Conservation (phyloP, 2,888 invertebrate species). For the Lottia scabra region DNA sequence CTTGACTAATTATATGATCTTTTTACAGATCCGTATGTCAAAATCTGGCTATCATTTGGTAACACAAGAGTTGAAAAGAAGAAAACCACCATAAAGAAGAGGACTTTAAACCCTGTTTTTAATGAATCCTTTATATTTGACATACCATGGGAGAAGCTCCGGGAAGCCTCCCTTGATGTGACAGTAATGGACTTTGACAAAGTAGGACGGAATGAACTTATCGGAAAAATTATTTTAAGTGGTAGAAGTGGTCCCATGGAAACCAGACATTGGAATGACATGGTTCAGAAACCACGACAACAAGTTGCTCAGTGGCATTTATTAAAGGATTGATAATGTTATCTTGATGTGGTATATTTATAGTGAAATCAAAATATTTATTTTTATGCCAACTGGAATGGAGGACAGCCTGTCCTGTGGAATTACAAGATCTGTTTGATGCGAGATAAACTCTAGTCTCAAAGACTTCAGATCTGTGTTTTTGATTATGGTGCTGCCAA, state of each 20-base stretch:
- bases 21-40: slow-evolving; percentile 94
- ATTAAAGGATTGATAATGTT: slow-evolving; percentile 75
- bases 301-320: slow-evolving; percentile 98
- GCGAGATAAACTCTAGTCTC: too few relatives aligned
- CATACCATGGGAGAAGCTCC: slow-evolving; percentile 96
- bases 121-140: slow-evolving; percentile 96
- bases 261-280: slow-evolving; percentile 98
- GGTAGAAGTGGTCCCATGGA: slow-evolving; percentile 90
- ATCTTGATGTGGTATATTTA: too few relatives aligned
- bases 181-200: slow-evolving; percentile 98
- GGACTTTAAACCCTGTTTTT: slow-evolving; percentile 92
- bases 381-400: too few relatives aligned
- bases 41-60: slow-evolving; percentile 95
- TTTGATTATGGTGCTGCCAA: too few relatives aligned
- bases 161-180: slow-evolving; percentile 93
- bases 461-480: too few relatives aligned
- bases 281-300: slow-evolving; percentile 96
- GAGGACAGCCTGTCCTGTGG: too few relatives aligned
- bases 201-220: slow-evolving; percentile 91
- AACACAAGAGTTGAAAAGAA: slow-evolving; percentile 96
- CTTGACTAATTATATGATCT: neutral
- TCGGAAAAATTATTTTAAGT: slow-evolving; percentile 76
- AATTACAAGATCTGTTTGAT: too few relatives aligned
- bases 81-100: slow-evolving; percentile 80
- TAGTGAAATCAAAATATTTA: too few relatives aligned